A percentile compares a stretch with the other conserved stretches of the same genome.
These are phyloP conservation scores for Anthonomus grandis DNA, from an alignment of 1,140 invertebrate species.

Conservation along the genomic window DNA sequence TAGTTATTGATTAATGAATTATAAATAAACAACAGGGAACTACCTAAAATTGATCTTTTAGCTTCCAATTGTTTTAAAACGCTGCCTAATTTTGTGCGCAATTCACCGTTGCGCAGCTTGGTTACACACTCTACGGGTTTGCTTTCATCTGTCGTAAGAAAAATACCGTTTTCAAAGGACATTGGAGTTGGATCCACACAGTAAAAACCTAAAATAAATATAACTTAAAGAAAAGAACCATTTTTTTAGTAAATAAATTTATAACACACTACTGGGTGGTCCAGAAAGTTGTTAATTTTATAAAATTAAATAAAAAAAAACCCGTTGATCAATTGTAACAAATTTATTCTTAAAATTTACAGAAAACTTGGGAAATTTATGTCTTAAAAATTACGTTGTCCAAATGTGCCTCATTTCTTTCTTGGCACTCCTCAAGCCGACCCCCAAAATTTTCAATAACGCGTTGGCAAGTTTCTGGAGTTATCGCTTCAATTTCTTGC, in stretches of 20 bases:
- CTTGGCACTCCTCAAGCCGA: too few species aligned
- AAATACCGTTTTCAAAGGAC: slow-evolving; percentile 53
- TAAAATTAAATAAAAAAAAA: too few species aligned
- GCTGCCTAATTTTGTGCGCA: slow-evolving; percentile 60
- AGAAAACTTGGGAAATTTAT: too few species aligned
- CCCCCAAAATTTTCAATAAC: too few species aligned
- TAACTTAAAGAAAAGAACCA: not conserved
- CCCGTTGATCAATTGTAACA: too few species aligned
- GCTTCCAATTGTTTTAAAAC: slow-evolving; percentile 58
- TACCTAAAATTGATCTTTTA: slow-evolving; percentile 52
- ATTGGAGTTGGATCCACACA: slow-evolving; percentile 68
- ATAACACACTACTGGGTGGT: slow-evolving; percentile 32
- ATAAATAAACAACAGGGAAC: slow-evolving; percentile 1
- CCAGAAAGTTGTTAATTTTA: too few species aligned
- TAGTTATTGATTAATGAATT: not conserved
- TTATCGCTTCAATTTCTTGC: too few species aligned
- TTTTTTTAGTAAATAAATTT: not conserved
- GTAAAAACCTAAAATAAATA: slow-evolving; percentile 3
- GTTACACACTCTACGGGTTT: slow-evolving; percentile 52
- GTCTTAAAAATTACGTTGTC: too few species aligned
- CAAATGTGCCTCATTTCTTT: too few species aligned
- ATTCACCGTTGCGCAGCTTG: slow-evolving; percentile 62
- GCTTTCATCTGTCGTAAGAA: slow-evolving; percentile 49
- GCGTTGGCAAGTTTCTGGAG: too few species aligned
- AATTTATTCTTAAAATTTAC: too few species aligned